A percentile compares a stretch with the other conserved stretches of the same genome.
Conservation (phyloP, 2,113 vertebrate genomes). For the Strix uralensis region DNA sequence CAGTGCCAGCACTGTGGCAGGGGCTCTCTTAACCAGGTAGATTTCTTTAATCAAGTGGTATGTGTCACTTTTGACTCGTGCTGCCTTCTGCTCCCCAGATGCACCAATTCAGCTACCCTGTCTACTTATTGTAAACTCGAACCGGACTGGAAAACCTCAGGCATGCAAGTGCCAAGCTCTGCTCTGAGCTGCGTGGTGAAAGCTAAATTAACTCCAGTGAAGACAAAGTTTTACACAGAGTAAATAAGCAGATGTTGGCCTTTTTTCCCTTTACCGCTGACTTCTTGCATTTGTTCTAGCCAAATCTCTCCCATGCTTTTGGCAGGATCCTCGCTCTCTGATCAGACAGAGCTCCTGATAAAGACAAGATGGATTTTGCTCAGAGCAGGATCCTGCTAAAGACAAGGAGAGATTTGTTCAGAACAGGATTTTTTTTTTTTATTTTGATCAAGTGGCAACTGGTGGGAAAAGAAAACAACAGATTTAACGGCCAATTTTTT, state of each 20-base stretch:
- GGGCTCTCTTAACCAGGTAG: not conserved
- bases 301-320: not conserved
- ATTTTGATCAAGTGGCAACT: not conserved
- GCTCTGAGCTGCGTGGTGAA: not conserved
- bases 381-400: not conserved
- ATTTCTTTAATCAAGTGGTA: not conserved
- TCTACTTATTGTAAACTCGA: not conserved
- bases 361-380: not conserved
- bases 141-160: not conserved
- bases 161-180: not conserved
- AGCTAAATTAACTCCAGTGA: not conserved
- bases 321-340: not conserved
- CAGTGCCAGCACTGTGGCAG: rapidly evolving
- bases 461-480: not conserved
- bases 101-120: not conserved
- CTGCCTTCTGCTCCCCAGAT: not conserved
- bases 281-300: not conserved
- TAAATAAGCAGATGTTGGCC: not conserved
- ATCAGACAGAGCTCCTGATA: not conserved
- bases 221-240: not conserved
- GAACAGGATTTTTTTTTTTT: not conserved
- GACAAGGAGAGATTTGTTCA: not conserved
- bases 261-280: not conserved
- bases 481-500: not conserved
- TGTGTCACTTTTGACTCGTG: not conserved